Base-by-base conservation (phyloP, 1,140 invertebrate species). In the Zaprionus davidi region DNA sequence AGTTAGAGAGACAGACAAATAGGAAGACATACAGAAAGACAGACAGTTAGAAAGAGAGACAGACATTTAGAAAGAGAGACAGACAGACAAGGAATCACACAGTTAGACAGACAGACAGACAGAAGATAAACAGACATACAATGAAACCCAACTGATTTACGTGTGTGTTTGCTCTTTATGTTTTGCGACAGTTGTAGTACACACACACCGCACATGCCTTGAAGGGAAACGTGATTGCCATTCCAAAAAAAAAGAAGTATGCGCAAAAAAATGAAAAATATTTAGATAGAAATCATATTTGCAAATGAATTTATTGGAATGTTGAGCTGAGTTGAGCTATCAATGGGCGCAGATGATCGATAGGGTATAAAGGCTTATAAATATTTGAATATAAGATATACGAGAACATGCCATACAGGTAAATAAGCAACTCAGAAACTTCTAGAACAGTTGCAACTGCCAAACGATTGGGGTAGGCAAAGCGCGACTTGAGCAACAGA, bases 191-290 rank as follows among this genome's bases (percentile, higher is more conserved):
- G 26, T 24, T 36, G 51, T 60, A 41, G 59, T 58, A 9, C 20
- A 46, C 11, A 78, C 53, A 76, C 62, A 76, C 73, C 15, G 68
- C 62, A 71, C 76, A 62, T 34, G 58, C 77, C 68, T 76, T 69
- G 62, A 34, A 44, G 36, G 41, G 26, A 57, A 73, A 71, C 76
- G 80, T 90, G 79, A 83, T 86, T 72, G 70, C 63, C 67, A 83
- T 86, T 71, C 5, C 15, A 41, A 41, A 41, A 17, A 66, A 58
- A 65, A 73, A 63, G 7, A 46, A 68, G 58, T 15, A 55, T 74
- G 56, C 56, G 56, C 62, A 74, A 65, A 71, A 59, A 64, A 78
- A 49, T 55, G 13, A 36, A 36, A 59, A 60, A 70, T 56, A 49
- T 49, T 17, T 49, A 49, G 57, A 73, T 41, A 66, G 68, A 60